Evolutionary conservation across 2,888 invertebrate species (phyloP).

Genomic region (Dryocosmus kuriphilus): DNA sequence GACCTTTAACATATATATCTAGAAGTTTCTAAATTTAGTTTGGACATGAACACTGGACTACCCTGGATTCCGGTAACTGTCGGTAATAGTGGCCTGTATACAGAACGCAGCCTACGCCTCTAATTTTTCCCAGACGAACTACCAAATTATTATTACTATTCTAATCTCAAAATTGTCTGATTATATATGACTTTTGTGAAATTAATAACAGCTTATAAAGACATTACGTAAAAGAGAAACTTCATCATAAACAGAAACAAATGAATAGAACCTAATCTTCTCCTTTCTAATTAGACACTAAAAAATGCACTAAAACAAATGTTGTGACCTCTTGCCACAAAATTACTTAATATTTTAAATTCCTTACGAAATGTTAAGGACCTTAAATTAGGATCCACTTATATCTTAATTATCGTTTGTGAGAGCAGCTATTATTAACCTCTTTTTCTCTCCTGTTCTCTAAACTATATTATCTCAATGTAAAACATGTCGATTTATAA

Average conservation of each 20-base stretch:
- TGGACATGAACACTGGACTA: no score
- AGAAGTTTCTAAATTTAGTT: no score
- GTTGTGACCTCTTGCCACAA: neutral
- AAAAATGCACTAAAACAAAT: neutral
- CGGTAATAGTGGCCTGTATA: no score
- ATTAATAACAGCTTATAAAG: neutral
- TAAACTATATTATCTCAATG: neutral
- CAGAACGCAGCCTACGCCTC: no score
- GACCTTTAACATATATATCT: no score
- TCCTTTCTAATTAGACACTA: constrained; percentile 7
- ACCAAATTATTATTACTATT: neutral
- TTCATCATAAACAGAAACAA: neutral
- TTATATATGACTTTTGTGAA: neutral
- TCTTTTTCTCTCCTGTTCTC: neutral
- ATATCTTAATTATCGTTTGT: constrained; percentile 18
- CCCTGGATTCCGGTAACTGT: no score
- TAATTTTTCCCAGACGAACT: neutral
- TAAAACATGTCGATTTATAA: neutral
- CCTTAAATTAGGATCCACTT: neutral
- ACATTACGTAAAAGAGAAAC: neutral
- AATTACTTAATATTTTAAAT: neutral
- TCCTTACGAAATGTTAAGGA: neutral
- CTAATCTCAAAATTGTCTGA: neutral
- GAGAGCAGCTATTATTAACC: constrained; percentile 3
- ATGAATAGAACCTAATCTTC: neutral